These are phyloP conservation scores for Pentamera pediparva DNA, from an alignment of 53 echinoderm and acorn worm species.

Conservation along the genomic window DNA sequence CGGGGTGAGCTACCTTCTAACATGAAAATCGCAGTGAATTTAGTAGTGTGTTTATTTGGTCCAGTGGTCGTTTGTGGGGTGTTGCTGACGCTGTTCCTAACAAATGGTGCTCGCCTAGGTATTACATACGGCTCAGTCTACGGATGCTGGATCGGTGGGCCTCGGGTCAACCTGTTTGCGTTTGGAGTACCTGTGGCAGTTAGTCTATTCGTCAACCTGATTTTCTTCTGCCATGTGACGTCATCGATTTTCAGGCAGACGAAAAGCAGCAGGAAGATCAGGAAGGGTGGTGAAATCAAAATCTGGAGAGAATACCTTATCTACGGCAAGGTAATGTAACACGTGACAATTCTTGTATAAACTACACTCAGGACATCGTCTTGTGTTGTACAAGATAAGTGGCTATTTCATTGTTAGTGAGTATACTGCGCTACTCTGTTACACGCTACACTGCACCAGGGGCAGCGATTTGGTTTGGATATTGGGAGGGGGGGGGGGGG, in stretches of 20 bases:
- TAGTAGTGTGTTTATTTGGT: not conserved
- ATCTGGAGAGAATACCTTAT: not conserved
- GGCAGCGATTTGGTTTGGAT: too few species aligned
- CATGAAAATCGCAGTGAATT: not conserved
- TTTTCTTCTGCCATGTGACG: slow-evolving; percentile 15
- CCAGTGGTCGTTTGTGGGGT: not conserved
- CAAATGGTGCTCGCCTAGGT: not conserved
- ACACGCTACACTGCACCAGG: too few species aligned
- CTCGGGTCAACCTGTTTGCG: not conserved
- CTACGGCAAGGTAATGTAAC: slow-evolving; percentile 7
- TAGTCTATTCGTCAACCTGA: not conserved
- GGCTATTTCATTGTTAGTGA: too few species aligned
- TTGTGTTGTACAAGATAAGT: too few species aligned
- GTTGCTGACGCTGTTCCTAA: not conserved
- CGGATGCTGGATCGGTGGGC: slow-evolving; percentile 27
- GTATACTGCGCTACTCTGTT: too few species aligned
- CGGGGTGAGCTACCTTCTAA: not conserved
- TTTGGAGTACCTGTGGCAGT: slow-evolving; percentile 22
- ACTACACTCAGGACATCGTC: too few species aligned
- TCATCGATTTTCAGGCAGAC: not conserved
- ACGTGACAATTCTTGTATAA: too few species aligned
- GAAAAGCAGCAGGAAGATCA: not conserved
- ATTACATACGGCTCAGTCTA: not conserved
- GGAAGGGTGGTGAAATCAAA: not conserved
- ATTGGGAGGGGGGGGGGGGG: too few species aligned